phyloP scores from a whole-genome alignment of 2,888 invertebrate genomes.

The Melanargia galathea region DNA sequence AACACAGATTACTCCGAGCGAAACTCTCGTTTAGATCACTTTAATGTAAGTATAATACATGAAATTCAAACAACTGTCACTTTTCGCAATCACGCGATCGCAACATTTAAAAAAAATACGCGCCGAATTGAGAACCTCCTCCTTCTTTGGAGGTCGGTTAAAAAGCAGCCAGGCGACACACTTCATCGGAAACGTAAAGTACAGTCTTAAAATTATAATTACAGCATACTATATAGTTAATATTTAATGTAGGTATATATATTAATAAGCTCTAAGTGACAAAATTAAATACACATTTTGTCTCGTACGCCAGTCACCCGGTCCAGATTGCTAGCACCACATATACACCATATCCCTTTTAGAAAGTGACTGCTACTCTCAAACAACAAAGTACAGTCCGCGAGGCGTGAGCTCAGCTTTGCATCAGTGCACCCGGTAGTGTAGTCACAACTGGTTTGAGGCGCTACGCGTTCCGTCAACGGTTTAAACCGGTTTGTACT shows the following conservation, averaged over 20 bases:
- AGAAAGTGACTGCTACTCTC: slow-evolving; percentile 54
- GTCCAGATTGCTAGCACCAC: slow-evolving; percentile 77
- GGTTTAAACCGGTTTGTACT: too few species aligned
- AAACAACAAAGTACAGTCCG: slow-evolving; percentile 39
- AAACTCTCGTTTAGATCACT: slow-evolving; percentile 68
- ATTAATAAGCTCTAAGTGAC: slow-evolving; percentile 81
- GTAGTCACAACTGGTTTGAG: too few species aligned
- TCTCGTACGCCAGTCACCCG: slow-evolving; percentile 69
- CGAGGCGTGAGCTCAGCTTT: too few species aligned
- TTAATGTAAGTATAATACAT: slow-evolving; percentile 68
- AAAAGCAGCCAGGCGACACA: slow-evolving; percentile 50
- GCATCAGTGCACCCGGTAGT: too few species aligned
- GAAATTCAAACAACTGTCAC: slow-evolving; percentile 57
- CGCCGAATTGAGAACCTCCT: too few species aligned
- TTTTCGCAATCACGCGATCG: slow-evolving; percentile 52
- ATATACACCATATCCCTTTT: slow-evolving; percentile 59
- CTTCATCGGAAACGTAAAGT: slow-evolving; percentile 56
- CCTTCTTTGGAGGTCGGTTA: too few species aligned
- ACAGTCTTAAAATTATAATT: slow-evolving; percentile 78
- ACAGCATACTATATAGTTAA: slow-evolving; percentile 69
- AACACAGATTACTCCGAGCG: slow-evolving; percentile 74
- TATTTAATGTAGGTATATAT: slow-evolving; percentile 71
- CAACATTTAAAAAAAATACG: slow-evolving; percentile 35
- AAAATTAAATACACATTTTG: slow-evolving; percentile 73
- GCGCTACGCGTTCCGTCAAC: too few species aligned